These are phyloP conservation scores for Tetrapedia diversipes DNA, from an alignment of 2,888 invertebrate species.

Conservation along the genomic window DNA sequence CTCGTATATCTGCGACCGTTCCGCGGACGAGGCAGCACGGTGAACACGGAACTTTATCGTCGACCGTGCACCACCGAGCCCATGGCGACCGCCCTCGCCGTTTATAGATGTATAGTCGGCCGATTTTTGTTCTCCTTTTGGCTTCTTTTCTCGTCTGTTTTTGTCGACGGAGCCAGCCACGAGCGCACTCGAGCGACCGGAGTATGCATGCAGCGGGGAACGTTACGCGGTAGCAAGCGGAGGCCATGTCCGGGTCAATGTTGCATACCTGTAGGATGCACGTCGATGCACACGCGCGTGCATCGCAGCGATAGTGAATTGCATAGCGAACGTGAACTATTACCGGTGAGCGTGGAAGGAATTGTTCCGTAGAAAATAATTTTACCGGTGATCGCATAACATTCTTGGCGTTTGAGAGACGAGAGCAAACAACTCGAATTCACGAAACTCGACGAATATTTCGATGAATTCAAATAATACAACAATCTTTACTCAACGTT, in stretches of 20 bases:
- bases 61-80: neutral
- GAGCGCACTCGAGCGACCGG: conserved; percentile 42
- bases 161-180: conserved; percentile 18
- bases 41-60: conserved; percentile 62
- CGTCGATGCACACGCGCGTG: conserved; percentile 68
- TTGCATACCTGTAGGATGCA: conserved; percentile 65
- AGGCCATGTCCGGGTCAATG: conserved; percentile 72
- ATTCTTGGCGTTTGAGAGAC: too few species aligned
- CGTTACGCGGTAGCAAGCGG: conserved; percentile 64
- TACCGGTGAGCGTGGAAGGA: too few species aligned
- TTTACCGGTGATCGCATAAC: too few species aligned
- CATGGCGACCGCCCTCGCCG: conserved; percentile 50
- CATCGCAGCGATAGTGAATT: too few species aligned
- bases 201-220: conserved; percentile 53
- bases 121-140: conserved; percentile 19
- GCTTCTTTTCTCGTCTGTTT: too few species aligned
- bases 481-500: too few species aligned
- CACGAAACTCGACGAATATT: too few species aligned
- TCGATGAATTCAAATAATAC: too few species aligned
- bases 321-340: too few species aligned
- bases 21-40: conserved; percentile 31
- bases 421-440: too few species aligned
- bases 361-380: too few species aligned
- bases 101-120: conserved; percentile 52
- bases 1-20: conserved; percentile 58